These are phyloP conservation scores for Homarus gammarus DNA, from an alignment of 2,888 invertebrate species.

Conservation along the genomic window DNA sequence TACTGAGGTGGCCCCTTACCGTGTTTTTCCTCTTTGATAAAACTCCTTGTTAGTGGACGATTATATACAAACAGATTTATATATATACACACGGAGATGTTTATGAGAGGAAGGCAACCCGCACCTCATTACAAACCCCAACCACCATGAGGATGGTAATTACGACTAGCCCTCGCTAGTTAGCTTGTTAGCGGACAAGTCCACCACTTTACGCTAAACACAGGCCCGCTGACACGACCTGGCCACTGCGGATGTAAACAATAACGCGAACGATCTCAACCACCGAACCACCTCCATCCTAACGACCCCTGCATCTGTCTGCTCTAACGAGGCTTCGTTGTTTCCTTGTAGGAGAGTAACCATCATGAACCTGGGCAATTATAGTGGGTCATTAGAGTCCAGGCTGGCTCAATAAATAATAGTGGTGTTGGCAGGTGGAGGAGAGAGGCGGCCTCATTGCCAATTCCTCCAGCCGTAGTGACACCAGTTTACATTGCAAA, in stretches of 20 bases:
- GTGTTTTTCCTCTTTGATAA: constrained; percentile 20
- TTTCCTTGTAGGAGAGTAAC: constrained; percentile 37
- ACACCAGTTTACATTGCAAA: constrained; percentile 66
- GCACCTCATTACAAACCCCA: constrained; percentile 18
- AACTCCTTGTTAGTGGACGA: constrained; percentile 26
- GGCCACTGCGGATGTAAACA: constrained; percentile 7
- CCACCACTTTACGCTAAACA: constrained; percentile 40
- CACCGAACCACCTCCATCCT: constrained; percentile 10
- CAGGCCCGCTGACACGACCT: constrained; percentile 3
- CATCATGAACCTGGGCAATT: constrained; percentile 55
- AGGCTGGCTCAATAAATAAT: constrained; percentile 42
- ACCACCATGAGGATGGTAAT: constrained; percentile 20
- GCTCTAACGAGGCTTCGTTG: constrained; percentile 42
- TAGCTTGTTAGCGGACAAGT: constrained; percentile 56
- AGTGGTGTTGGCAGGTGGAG: constrained; percentile 32
- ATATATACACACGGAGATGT: no score
- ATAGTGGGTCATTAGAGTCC: constrained; percentile 51
- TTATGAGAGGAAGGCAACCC: neutral
- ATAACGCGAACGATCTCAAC: constrained; percentile 5
- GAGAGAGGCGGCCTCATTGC: constrained; percentile 43
- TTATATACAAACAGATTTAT: no score
- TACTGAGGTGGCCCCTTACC: neutral
- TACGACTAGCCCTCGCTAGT: constrained; percentile 47
- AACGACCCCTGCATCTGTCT: constrained; percentile 41
- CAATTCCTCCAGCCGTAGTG: constrained; percentile 41